phyloP scores from a whole-genome alignment of 2,888 invertebrate genomes.

The Gandaritis pyraliata region DNA sequence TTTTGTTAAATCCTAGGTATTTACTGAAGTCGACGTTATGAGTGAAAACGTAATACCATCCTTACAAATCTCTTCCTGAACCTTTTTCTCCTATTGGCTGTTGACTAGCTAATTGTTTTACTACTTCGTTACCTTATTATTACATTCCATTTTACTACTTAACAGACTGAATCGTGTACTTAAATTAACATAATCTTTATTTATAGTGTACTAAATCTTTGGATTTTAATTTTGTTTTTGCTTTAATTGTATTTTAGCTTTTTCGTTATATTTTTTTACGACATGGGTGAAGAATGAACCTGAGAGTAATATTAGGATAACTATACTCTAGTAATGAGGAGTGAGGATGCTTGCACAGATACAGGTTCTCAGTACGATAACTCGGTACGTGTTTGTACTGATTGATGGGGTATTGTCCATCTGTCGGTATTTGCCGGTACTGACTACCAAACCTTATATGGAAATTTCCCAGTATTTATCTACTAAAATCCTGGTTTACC shows the following conservation, averaged over 20 bases:
- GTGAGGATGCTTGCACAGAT: too few relatives aligned
- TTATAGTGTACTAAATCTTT: conserved; percentile 32
- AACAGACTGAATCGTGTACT: conserved; percentile 38
- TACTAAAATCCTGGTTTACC: too few relatives aligned
- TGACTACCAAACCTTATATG: too few relatives aligned
- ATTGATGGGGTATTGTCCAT: too few relatives aligned
- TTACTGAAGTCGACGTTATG: too few relatives aligned
- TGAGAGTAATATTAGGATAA: conserved; percentile 3
- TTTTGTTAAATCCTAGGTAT: too few relatives aligned
- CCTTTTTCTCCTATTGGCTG: background rate
- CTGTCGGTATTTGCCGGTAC: too few relatives aligned
- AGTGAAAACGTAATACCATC: too few relatives aligned
- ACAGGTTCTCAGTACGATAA: background rate
- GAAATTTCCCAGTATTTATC: too few relatives aligned
- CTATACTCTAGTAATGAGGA: background rate
- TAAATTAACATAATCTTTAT: conserved; percentile 29
- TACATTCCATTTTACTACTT: conserved; percentile 41
- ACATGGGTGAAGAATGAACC: conserved; percentile 9
- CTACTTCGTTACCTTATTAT: conserved; percentile 28
- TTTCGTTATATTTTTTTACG: conserved; percentile 9
- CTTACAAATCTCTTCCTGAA: too few relatives aligned
- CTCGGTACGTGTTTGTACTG: too few relatives aligned
- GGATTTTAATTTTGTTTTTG: conserved; percentile 35
- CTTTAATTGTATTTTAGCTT: conserved; percentile 37
- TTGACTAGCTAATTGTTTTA: conserved; percentile 9